Evolutionary conservation across 2,888 invertebrate genomes (phyloP).

Genomic region (Dolomedes plantarius): DNA sequence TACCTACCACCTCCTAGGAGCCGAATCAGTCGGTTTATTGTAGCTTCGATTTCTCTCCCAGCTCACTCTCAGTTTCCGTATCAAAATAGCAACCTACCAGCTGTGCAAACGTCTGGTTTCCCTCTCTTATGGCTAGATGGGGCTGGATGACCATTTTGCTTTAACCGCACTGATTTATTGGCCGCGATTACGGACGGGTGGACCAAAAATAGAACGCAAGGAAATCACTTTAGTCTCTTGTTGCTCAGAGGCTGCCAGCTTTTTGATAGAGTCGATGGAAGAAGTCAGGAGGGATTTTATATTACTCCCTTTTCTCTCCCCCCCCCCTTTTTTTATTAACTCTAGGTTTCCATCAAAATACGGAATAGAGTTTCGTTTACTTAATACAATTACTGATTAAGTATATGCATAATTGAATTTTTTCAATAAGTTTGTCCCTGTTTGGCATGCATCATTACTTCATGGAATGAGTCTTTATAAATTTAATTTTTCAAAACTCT

Average conservation of each 20-base stretch:
- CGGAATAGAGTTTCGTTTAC: too few relatives aligned
- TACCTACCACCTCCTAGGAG: not conserved
- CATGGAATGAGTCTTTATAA: too few relatives aligned
- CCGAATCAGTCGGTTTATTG: slow-evolving; percentile 43
- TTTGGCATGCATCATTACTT: too few relatives aligned
- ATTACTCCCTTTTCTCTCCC: too few relatives aligned
- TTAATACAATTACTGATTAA: too few relatives aligned
- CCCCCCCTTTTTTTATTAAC: too few relatives aligned
- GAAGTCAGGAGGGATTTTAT: too few relatives aligned
- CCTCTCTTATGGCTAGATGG: slow-evolving; percentile 21
- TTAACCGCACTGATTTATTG: slow-evolving; percentile 61
- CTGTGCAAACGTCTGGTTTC: slow-evolving; percentile 59
- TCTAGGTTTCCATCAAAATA: too few relatives aligned
- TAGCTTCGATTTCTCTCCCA: slow-evolving; percentile 63
- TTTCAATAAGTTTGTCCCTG: too few relatives aligned
- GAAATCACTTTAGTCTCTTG: not conserved
- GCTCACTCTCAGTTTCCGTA: slow-evolving; percentile 39
- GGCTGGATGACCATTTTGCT: slow-evolving; percentile 63
- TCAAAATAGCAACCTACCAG: slow-evolving; percentile 66
- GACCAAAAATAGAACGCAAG: not conserved
- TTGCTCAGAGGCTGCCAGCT: not conserved
- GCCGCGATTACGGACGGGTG: slow-evolving; percentile 41
- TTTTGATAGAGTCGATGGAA: too few relatives aligned
- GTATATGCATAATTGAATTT: too few relatives aligned
- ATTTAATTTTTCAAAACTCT: too few relatives aligned